Evolutionary conservation across 2,113 vertebrate genomes (phyloP).

Genomic region (Excalfactoria chinensis): DNA sequence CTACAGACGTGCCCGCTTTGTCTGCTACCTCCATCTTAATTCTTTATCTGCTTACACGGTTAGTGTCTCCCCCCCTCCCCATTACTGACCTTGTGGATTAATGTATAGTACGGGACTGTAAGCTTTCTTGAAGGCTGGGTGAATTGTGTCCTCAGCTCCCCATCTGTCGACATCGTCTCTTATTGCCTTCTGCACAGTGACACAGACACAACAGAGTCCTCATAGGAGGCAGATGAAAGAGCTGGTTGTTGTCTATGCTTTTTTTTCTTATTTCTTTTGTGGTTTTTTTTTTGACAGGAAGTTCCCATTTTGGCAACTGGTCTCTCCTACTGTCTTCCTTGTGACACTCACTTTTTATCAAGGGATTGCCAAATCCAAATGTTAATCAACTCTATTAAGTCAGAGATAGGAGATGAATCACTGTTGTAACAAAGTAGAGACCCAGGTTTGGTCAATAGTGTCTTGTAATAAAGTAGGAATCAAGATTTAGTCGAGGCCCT

Average conservation of each 20-base stretch:
- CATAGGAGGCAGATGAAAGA: slow-evolving; percentile 52
- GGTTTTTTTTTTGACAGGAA: background rate
- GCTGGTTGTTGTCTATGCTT: background rate
- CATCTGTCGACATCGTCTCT: slow-evolving; percentile 69
- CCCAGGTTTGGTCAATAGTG: background rate
- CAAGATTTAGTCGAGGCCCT: background rate
- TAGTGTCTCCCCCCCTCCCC: slow-evolving; percentile 34
- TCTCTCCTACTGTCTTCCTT: slow-evolving; percentile 12
- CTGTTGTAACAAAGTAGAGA: background rate
- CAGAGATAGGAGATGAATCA: background rate
- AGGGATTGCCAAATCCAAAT: slow-evolving; percentile 21
- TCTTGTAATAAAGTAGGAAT: background rate
- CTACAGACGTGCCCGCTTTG: slow-evolving; percentile 45
- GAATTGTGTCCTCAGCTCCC: slow-evolving; percentile 74
- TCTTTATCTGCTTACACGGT: slow-evolving; percentile 66
- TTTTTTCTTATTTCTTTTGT: background rate
- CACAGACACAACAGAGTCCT: slow-evolving; percentile 49
- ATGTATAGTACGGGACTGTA: slow-evolving; percentile 67
- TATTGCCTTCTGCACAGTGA: slow-evolving; percentile 59
- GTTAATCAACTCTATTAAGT: slow-evolving; percentile 40
- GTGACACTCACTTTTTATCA: slow-evolving; percentile 45
- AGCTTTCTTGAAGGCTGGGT: slow-evolving; percentile 75
- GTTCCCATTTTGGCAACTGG: slow-evolving; percentile 51
- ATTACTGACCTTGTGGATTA: slow-evolving; percentile 75
- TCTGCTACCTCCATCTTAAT: slow-evolving; percentile 72